Evolutionary conservation across 2,888 invertebrate species (phyloP).

Genomic region (Phasia obesa): DNA sequence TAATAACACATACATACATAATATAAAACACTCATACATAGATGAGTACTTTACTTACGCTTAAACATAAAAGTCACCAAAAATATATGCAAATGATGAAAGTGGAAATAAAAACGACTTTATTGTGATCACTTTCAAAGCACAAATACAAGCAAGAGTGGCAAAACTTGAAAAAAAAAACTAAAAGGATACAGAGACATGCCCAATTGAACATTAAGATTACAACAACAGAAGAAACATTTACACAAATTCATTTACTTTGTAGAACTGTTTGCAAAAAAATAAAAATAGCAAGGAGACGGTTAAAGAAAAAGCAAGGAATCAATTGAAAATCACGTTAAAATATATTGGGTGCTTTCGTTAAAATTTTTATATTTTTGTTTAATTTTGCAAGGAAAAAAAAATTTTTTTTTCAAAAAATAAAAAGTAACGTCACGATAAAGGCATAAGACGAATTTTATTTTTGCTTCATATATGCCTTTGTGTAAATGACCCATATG

Average conservation of each 20-base stretch:
- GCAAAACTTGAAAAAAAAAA: constrained; percentile 13
- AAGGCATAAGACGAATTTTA: background rate
- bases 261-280: constrained; percentile 39
- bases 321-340: constrained; percentile 73
- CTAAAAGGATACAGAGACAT: constrained; percentile 60
- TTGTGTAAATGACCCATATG: too few species aligned
- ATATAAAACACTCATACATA: constrained; percentile 28
- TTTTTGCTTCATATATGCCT: too few species aligned
- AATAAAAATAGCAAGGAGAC: constrained; percentile 2
- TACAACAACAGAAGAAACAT: constrained; percentile 52
- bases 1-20: constrained; percentile 39
- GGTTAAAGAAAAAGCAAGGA: constrained; percentile 44
- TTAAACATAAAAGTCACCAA: constrained; percentile 39
- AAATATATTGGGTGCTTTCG: constrained; percentile 51
- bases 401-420: background rate
- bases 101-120: constrained; percentile 30
- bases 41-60: constrained; percentile 2
- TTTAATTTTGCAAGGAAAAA: constrained; percentile 26
- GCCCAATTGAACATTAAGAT: constrained; percentile 70
- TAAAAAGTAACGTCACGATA: too few species aligned
- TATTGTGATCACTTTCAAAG: constrained; percentile 49
- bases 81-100: constrained; percentile 56
- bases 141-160: constrained; percentile 19
- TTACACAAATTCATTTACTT: constrained; percentile 61
- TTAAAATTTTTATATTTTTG: constrained; percentile 36